phyloP scores from a whole-genome alignment of 30 jellyfish, hydroid and myxozoan genomes.

The Hydractinia symbiolongicarpus region DNA sequence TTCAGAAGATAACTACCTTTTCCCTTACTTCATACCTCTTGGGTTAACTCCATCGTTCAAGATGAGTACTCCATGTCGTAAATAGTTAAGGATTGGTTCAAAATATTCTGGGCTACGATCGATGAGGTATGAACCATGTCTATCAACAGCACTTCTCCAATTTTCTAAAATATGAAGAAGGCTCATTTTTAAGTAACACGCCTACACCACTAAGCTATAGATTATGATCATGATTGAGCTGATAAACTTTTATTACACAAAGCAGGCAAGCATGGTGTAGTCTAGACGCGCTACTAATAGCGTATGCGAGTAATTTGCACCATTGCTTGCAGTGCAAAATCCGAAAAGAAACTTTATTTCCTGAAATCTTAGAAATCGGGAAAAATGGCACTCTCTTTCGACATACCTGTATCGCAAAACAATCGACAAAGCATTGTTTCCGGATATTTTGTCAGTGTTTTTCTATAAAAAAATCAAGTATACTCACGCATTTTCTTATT shows the following conservation, averaged over 20 bases:
- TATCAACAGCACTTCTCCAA: slow-evolving; percentile 92
- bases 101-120: slow-evolving; percentile 90
- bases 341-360: no score
- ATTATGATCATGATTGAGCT: slow-evolving; percentile 4
- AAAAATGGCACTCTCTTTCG: no score
- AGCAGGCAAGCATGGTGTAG: no score
- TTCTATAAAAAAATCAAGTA: slow-evolving; percentile 24
- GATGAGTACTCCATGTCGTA: slow-evolving; percentile 75
- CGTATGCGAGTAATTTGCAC: no score
- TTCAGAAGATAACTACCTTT: no score
- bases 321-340: no score
- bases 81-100: slow-evolving; percentile 78
- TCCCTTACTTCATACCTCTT: slow-evolving; percentile 39
- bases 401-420: slow-evolving; percentile 35
- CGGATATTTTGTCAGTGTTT: slow-evolving; percentile 79
- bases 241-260: no score
- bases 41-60: slow-evolving; percentile 64
- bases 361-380: no score
- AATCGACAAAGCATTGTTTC: slow-evolving; percentile 89
- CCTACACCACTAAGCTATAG: neutral
- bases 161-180: slow-evolving; percentile 31
- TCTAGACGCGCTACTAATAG: no score
- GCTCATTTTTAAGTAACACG: neutral
- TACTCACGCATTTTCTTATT: no score
- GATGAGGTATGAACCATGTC: slow-evolving; percentile 72